These are phyloP conservation scores for Nemopilema nomurai DNA, from an alignment of 30 jellyfish, hydroid and myxozoan genomes.

Conservation along the genomic window DNA sequence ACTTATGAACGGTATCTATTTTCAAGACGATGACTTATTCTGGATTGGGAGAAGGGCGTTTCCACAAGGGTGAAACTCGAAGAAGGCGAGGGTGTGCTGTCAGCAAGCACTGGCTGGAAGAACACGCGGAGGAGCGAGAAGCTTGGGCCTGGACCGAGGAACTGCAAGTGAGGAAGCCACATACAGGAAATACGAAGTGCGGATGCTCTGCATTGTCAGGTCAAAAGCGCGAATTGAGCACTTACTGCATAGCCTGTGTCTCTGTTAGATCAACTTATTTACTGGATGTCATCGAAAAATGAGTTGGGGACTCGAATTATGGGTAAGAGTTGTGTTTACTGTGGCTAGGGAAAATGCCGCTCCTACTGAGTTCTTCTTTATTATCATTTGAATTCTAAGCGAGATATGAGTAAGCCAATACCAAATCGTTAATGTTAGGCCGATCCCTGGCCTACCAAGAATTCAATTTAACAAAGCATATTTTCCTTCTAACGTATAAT, in stretches of 20 bases:
- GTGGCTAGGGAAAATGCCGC: not conserved
- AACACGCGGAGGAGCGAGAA: not conserved
- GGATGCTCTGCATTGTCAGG: not conserved
- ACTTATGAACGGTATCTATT: no score
- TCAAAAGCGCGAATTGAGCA: not conserved
- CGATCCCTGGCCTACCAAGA: not conserved
- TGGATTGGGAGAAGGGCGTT: no score
- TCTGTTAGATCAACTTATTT: not conserved
- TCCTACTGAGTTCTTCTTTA: not conserved
- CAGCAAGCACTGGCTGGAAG: not conserved
- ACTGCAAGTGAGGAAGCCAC: not conserved
- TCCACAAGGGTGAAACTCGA: no score
- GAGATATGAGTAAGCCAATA: no score
- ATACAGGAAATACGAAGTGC: not conserved
- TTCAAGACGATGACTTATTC: no score
- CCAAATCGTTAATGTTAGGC: not conserved
- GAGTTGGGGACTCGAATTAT: constrained; percentile 70
- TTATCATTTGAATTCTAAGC: no score
- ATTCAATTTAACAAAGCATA: no score
- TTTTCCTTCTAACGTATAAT: no score
- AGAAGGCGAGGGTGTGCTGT: not conserved
- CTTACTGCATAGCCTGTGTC: not conserved
- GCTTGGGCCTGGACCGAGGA: not conserved
- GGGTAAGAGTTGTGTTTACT: constrained; percentile 22
- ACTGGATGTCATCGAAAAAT: constrained; percentile 8